Evolutionary conservation across 2,888 invertebrate species (phyloP), one percentile per base, ranked within the genome.

Genomic region (Nomada goodeniana): DNA sequence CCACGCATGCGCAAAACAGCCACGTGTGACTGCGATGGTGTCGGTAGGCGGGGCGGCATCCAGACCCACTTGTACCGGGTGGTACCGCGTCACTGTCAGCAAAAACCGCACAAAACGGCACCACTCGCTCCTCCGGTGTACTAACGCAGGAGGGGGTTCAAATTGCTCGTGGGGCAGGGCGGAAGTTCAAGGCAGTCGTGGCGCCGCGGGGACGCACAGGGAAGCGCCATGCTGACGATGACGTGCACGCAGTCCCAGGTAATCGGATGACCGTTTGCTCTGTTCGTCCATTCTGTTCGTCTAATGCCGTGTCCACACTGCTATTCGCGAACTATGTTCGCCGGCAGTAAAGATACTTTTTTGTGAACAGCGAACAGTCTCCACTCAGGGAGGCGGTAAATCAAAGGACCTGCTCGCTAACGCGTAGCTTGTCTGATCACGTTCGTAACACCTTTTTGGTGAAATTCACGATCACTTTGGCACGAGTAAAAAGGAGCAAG

Each of bases 61-160:
- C 59, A 65, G 76, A 69, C 64, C 78, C 65, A 75, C 70, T 83
- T 74, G 85, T 80, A 86, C 85, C 86, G 86, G 86, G 80, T 83
- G 85, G 85, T 78, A 86, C 85, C 80, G 74, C 78, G 67, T 84
- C 76, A 72, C 80, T 84, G 80, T 76, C 77, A 67, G 84, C 80
- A 87, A 87, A 87, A 87, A 86, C 79, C 82, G 47, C 76, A 76
- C 76, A 81, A 87, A 76, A 80, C 71, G 69, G 79, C 81, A 78
- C 76, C 79, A 82, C 77, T 84, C 74, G 82, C 70, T 75, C 69
- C 74, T 73, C 65, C 74, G 73, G 59, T 75, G 67, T 59, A 57
- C 53, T 47, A 36, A 26, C 9, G 20, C 63, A 53, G 80, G 75
- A 26, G 72, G 80, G 69, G 68, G 69, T 59, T 53, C 47, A 63